phyloP scores from a whole-genome alignment of 1,140 invertebrate species.

The Formica exsecta region DNA sequence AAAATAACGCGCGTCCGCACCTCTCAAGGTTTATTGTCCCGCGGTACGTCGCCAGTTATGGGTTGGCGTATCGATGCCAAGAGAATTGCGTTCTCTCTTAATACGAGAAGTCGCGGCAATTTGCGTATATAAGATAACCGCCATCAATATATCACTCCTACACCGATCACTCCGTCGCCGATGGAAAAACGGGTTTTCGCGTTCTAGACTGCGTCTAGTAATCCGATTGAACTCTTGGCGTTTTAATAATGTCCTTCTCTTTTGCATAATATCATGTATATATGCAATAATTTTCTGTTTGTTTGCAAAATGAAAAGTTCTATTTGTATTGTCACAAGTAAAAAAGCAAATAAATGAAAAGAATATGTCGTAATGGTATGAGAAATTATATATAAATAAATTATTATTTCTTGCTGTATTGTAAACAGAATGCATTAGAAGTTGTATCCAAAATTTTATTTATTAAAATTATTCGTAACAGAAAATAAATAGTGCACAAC shows the following conservation, averaged over 20 bases:
- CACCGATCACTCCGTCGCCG: too few species aligned
- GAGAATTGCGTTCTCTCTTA: constrained; percentile 24
- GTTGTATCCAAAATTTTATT: constrained; percentile 16
- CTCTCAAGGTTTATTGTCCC: constrained; percentile 59
- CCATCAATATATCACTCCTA: constrained; percentile 20
- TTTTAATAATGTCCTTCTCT: not conserved
- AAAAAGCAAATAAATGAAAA: not conserved
- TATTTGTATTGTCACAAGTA: not conserved
- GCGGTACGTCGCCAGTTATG: constrained; percentile 20
- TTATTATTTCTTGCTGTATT: constrained; percentile 10
- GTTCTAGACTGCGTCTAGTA: too few species aligned
- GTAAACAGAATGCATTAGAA: not conserved
- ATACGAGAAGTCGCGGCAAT: not conserved
- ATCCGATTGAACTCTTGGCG: not conserved
- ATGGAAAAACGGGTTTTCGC: constrained; percentile 8
- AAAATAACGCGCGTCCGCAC: not conserved
- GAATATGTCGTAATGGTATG: not conserved
- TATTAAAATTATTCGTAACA: not conserved
- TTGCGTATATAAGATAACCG: not conserved
- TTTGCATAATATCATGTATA: not conserved
- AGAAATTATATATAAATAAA: not conserved
- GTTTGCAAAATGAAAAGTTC: not conserved
- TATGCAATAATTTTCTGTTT: not conserved
- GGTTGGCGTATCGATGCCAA: constrained; percentile 44
- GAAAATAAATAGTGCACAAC: not conserved